Conservation (phyloP, 1,140 invertebrate genomes). For the Galleria mellonella region DNA sequence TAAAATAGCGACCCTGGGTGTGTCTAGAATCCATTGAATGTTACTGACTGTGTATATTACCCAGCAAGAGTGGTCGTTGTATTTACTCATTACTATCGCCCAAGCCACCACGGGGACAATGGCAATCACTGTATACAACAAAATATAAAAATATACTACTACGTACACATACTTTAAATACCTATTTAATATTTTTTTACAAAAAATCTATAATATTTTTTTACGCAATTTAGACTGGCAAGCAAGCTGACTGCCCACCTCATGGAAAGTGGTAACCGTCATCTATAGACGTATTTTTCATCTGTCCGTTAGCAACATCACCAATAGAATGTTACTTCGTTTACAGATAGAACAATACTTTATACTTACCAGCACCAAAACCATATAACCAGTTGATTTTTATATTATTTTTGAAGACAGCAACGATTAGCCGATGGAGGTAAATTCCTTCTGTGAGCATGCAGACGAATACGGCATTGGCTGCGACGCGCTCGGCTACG, state of each 20-base stretch:
- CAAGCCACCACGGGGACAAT: slow-evolving; percentile 68
- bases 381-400: slow-evolving; percentile 62
- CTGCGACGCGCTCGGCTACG: slow-evolving; percentile 64
- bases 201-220: too few relatives aligned
- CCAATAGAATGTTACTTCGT: too few relatives aligned
- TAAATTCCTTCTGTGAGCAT: slow-evolving; percentile 78
- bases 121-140: slow-evolving; percentile 53
- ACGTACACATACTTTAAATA: too few relatives aligned
- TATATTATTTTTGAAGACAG: slow-evolving; percentile 69
- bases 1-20: slow-evolving; percentile 70
- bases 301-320: too few relatives aligned
- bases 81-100: slow-evolving; percentile 58
- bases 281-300: too few relatives aligned
- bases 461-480: slow-evolving; percentile 74
- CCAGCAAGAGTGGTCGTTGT: slow-evolving; percentile 74
- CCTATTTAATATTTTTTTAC: too few relatives aligned
- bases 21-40: slow-evolving; percentile 75
- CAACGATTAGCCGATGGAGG: slow-evolving; percentile 75
- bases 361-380: slow-evolving; percentile 34
- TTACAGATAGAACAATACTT: too few relatives aligned
- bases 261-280: too few relatives aligned
- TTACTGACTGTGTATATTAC: slow-evolving; percentile 64
- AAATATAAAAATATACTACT: too few relatives aligned
- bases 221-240: too few relatives aligned
- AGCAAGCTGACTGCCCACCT: too few relatives aligned